Evolutionary conservation across 2,113 vertebrate genomes (phyloP), one percentile per base, ranked within the genome.

Genomic region (Cinclus cinclus): DNA sequence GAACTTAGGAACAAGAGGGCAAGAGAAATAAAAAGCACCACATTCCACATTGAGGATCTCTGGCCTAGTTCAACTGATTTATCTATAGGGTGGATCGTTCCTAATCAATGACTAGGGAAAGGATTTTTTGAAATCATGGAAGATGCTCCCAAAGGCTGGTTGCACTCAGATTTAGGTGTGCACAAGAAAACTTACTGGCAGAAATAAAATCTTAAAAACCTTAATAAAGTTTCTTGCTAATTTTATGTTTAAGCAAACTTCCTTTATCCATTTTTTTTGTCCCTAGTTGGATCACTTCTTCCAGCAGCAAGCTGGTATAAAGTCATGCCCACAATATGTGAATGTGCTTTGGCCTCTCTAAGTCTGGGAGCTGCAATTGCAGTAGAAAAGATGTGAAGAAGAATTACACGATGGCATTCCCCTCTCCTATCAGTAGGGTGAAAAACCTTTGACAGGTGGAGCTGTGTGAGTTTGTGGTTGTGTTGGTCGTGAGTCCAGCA

Each of bases 261-360:
- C 7, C 9, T 71, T 58, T 59, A 7, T 52, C 27, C 14, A 16
- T 23, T 30, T 53, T 81, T 81, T 81, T 67, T 49, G 17, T 75
- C 55, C 6, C 4, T 69, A 23, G 20, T 56, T 41, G 44, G 49
- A 23, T 25, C 18, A 15, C 18, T 75, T 55, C 27, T 74, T 91
- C 39, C 35, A 52, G 25, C 35, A 24, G 33, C 39, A 75, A 79
- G 14, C 18, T 88, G 70, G 35, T 47, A 39, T n/a, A 56, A 87
- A 21, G 35, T 4, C 3, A 1, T 23, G 56, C 59, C 17, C 7
- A 2, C 28, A 17, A 2, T 21, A 11, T 39, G 9, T 37, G 53
- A n/a, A 11, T 31, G 33, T 19, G 18, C 44, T 64, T 81, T 83
- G n/a, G 9, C 55, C 47, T 67, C 22, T 68, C 2, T 56, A 56